Evolutionary conservation across 2,797 vertebrate species (phyloP).

Genomic region (Periparus ater): DNA sequence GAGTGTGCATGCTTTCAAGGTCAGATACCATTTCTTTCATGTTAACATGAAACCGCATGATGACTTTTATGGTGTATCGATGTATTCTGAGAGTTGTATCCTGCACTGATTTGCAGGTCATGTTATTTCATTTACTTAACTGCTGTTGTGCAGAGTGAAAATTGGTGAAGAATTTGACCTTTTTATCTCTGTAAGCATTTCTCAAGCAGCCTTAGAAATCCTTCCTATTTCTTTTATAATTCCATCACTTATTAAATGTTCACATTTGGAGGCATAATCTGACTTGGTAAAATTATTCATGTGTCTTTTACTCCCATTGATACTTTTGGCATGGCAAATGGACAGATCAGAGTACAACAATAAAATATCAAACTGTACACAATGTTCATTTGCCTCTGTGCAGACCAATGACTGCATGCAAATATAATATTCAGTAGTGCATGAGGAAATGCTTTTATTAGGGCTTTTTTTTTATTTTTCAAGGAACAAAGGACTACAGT

Average conservation of each 20-base stretch:
- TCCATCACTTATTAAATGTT: neutral
- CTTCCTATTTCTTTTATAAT: neutral
- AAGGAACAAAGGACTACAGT: neutral
- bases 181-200: neutral
- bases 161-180: conserved; percentile 23
- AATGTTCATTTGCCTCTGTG: neutral
- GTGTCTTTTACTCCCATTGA: neutral
- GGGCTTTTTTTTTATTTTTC: neutral
- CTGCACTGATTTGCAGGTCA: neutral
- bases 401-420: neutral
- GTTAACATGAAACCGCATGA: neutral
- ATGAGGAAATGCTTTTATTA: conserved; percentile 15
- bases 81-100: neutral
- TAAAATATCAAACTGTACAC: neutral
- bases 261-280: neutral
- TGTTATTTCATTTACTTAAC: conserved; percentile 10
- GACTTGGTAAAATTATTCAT: neutral
- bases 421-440: neutral
- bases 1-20: neutral
- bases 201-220: neutral
- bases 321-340: neutral
- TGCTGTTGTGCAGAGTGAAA: neutral
- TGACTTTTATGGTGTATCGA: neutral
- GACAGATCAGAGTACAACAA: neutral
- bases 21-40: conserved; percentile 8